Evolutionary conservation across 2,797 vertebrate genomes (phyloP).

Genomic region (Phoeniculus purpureus): DNA sequence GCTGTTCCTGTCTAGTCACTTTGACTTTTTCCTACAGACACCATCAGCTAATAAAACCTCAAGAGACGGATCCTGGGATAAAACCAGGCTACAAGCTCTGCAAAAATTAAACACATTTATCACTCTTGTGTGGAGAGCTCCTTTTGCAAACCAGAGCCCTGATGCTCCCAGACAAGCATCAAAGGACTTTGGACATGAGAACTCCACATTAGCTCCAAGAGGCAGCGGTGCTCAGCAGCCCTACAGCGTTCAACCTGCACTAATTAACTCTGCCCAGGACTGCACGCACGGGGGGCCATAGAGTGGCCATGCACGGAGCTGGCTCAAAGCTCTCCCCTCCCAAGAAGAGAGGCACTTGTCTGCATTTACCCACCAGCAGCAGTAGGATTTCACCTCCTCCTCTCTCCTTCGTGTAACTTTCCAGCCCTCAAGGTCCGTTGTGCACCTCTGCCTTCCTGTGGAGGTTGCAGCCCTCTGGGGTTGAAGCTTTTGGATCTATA

Average conservation of each 20-base stretch:
- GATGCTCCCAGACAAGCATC: slow-evolving; percentile 34
- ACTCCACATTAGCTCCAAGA: background rate
- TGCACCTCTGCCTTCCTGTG: background rate
- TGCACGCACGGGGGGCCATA: background rate
- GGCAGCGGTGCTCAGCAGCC: fast-evolving
- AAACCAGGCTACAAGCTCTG: slow-evolving; percentile 52
- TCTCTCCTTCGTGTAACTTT: background rate
- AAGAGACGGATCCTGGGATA: slow-evolving; percentile 59
- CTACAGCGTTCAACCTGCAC: background rate
- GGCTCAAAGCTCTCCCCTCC: background rate
- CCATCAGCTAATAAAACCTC: slow-evolving; percentile 63
- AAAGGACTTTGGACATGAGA: background rate
- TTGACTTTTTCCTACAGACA: slow-evolving; percentile 64
- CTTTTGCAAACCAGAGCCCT: slow-evolving; percentile 16
- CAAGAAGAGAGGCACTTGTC: background rate
- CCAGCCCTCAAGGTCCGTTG: background rate
- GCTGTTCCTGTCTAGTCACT: slow-evolving; percentile 56
- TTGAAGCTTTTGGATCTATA: background rate
- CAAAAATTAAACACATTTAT: slow-evolving; percentile 69
- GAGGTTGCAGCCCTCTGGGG: background rate
- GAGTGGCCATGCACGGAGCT: background rate
- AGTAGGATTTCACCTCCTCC: background rate
- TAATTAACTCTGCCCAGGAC: background rate
- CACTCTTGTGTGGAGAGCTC: slow-evolving; percentile 24
- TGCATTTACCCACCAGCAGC: background rate